Evolutionary conservation across 2,113 vertebrate species (phyloP), one percentile per base, ranked within the genome.

Genomic region (Bufo gargarizans): DNA sequence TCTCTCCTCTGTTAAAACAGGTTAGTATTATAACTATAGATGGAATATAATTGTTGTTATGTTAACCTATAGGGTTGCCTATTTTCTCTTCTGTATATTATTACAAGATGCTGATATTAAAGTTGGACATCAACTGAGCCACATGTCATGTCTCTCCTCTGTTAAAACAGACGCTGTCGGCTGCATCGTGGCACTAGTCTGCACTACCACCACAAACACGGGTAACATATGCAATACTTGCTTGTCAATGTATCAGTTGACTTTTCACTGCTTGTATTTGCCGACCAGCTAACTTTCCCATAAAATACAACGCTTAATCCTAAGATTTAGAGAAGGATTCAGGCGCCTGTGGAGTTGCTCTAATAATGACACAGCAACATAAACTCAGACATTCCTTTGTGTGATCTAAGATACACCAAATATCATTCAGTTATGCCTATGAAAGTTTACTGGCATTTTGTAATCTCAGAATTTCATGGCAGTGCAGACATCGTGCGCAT

Each of bases 381-480:
- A 55, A 74, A 76, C 84, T 77, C 17, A 19, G 33, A 86, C 55
- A 77, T 86, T 86, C 72, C 69, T 76, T 58, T 77, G 43, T 86
- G 84, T 86, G 72, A 86, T 86, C 84, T 86, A 58, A 61, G 84
- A 86, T 77, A 77, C 56, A 61, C 43, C 33, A 77, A 72, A 74
- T 86, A 76, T 76, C 22, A 56, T 86, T 61, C 20, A 12, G 84
- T 45, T 76, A 55, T 55, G 74, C 53, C 45, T 85, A 53, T 76
- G 11, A 76, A 85, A 58, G 84, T 85, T 85, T 85, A 85, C 79
- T 81, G 78, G 55, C 13, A 59, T 61, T 80, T 59, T 80, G 22
- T 59, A 59, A 59, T 43, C 55, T 80, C 56, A 16, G 22, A 12
- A 53, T 77, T 77, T 77, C 74, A 50, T 77, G 47, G 47, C 49